These are phyloP conservation scores for Danio tinwini DNA, from an alignment of 2,797 vertebrate genomes.

Conservation along the genomic window DNA sequence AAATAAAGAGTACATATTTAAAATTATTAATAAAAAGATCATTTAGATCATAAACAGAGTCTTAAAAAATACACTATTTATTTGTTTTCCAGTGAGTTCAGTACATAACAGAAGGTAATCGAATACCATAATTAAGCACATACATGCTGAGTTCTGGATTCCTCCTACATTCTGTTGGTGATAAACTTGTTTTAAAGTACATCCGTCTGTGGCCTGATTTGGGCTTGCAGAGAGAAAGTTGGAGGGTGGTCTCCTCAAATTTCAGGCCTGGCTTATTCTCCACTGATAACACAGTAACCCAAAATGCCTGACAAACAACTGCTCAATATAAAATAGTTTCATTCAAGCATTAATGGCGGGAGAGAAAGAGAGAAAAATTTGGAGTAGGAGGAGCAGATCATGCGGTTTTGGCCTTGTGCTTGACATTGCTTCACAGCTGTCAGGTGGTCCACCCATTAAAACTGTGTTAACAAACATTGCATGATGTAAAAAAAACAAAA, in stretches of 20 bases:
- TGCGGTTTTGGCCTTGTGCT: slow-evolving; percentile 36
- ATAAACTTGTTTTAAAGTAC: too few relatives aligned
- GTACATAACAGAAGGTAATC: background rate
- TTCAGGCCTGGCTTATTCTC: background rate
- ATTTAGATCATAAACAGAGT: too few relatives aligned
- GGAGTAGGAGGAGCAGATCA: slow-evolving; percentile 29
- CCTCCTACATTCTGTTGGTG: background rate
- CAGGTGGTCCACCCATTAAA: slow-evolving; percentile 54
- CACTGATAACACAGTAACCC: background rate
- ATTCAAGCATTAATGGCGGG: background rate
- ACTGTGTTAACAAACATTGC: slow-evolving; percentile 43
- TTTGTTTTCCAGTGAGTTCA: background rate
- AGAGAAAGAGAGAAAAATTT: slow-evolving; percentile 1
- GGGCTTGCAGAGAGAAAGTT: background rate
- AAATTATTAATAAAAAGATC: too few relatives aligned
- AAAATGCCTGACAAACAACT: background rate
- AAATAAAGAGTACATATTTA: too few relatives aligned
- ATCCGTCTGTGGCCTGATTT: background rate
- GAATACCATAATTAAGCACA: background rate
- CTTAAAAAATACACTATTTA: background rate
- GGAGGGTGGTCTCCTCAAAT: background rate
- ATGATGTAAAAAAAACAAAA: slow-evolving; percentile 37
- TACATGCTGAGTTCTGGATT: background rate
- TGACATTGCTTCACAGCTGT: slow-evolving; percentile 56
- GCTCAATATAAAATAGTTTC: background rate